Evolutionary conservation across 2,888 invertebrate species (phyloP).

Genomic region (Clusia tigrina): DNA sequence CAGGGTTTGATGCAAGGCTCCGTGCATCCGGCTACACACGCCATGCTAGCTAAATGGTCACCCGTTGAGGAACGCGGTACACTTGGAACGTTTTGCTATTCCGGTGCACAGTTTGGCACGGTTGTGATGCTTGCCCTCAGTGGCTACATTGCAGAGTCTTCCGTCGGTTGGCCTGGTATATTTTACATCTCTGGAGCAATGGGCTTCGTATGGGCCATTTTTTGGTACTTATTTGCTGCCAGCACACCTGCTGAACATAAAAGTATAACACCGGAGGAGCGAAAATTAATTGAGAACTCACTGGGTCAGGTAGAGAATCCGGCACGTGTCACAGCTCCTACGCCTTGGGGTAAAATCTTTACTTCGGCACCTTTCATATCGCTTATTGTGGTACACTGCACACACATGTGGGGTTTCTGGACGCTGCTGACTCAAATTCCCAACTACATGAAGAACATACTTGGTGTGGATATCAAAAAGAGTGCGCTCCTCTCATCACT

Average conservation of each 20-base stretch:
- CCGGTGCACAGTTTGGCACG: constrained; percentile 83
- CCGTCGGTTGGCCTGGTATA: constrained; percentile 78
- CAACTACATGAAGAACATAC: constrained; percentile 78
- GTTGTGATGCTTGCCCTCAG: constrained; percentile 76
- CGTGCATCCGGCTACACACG: constrained; percentile 74
- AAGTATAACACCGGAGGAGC: constrained; percentile 72
- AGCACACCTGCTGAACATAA: constrained; percentile 72
- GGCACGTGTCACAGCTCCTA: constrained; percentile 56
- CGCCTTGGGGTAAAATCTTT: constrained; percentile 79
- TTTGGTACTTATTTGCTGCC: constrained; percentile 72
- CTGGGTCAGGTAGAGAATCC: constrained; percentile 65
- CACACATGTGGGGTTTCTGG: constrained; percentile 83
- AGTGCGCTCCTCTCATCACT: constrained; percentile 75
- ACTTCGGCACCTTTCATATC: constrained; percentile 81
- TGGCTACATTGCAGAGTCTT: constrained; percentile 74
- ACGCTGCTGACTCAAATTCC: constrained; percentile 83
- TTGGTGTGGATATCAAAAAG: constrained; percentile 75
- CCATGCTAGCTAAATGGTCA: constrained; percentile 75
- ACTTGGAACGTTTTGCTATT: constrained; percentile 73
- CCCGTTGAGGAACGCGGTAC: constrained; percentile 74
- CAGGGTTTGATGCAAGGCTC: constrained; percentile 76
- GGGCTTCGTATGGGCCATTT: constrained; percentile 70
- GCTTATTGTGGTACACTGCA: constrained; percentile 76
- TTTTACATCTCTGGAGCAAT: constrained; percentile 77
- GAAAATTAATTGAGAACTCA: constrained; percentile 73